A percentile compares a stretch with the other conserved stretches of the same genome.
These are phyloP conservation scores for Oreohelix idahoensis DNA, from an alignment of 1,140 invertebrate species.

Conservation along the genomic window DNA sequence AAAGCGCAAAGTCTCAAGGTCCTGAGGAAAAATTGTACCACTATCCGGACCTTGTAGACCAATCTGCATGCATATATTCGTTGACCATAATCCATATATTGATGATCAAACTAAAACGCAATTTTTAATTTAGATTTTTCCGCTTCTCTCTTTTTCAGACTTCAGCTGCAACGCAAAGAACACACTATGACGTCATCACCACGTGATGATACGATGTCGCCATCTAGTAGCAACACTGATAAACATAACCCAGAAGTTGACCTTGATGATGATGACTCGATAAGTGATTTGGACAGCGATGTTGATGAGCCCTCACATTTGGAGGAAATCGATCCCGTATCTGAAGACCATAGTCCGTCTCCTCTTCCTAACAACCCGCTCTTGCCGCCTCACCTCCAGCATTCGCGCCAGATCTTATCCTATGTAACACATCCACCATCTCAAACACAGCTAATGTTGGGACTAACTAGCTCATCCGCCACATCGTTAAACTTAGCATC, in stretches of 20 bases:
- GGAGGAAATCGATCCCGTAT: slow-evolving; percentile 35
- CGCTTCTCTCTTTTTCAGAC: slow-evolving; percentile 12
- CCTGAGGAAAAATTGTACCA: too few species aligned
- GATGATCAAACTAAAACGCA: too few species aligned
- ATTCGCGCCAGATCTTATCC: neutral
- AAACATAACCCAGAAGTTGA: slow-evolving; percentile 19
- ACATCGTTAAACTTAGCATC: neutral
- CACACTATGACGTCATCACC: slow-evolving; percentile 24
- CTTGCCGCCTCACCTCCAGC: slow-evolving; percentile 35
- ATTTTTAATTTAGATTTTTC: too few species aligned
- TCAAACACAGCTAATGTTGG: neutral
- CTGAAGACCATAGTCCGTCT: neutral
- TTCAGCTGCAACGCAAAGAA: slow-evolving; percentile 18
- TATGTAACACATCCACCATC: neutral
- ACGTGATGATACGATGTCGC: slow-evolving; percentile 22
- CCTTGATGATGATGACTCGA: slow-evolving; percentile 28
- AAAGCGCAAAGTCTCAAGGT: too few species aligned
- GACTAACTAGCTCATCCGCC: neutral
- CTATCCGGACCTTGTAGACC: too few species aligned
- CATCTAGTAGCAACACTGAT: slow-evolving; percentile 26
- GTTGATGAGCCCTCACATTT: slow-evolving; percentile 29
- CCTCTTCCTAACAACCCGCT: slow-evolving; percentile 38
- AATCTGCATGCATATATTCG: too few species aligned
- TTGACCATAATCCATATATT: too few species aligned
- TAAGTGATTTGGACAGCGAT: slow-evolving; percentile 35